Conservation (phyloP, 2,888 invertebrate species). For the Eubasilissa splendida region DNA sequence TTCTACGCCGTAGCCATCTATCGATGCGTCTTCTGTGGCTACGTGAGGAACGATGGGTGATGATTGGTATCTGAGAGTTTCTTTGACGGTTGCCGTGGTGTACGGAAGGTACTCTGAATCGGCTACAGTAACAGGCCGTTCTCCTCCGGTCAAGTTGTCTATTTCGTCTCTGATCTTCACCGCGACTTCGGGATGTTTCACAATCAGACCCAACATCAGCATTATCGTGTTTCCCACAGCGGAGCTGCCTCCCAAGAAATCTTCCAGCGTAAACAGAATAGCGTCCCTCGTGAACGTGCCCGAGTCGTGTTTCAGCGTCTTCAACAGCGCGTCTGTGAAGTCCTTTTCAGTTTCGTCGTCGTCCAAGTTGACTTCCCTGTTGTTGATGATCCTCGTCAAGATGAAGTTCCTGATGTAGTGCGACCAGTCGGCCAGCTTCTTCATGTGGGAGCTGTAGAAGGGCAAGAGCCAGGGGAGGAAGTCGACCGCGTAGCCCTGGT, state of each 20-base stretch:
- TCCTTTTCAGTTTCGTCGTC: conserved; percentile 78
- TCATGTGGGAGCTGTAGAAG: conserved; percentile 80
- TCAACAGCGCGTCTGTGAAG: conserved; percentile 85
- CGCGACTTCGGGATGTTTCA: conserved; percentile 78
- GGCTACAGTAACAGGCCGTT: conserved; percentile 74
- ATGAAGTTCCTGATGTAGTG: conserved; percentile 82
- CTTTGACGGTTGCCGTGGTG: conserved; percentile 86
- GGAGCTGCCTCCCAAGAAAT: conserved; percentile 90
- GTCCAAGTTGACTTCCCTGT: conserved; percentile 73
- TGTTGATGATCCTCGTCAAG: conserved; percentile 78
- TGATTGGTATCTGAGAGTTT: conserved; percentile 84
- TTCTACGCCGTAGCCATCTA: conserved; percentile 81
- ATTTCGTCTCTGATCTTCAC: conserved; percentile 80
- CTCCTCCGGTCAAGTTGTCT: conserved; percentile 73
- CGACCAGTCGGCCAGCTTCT: conserved; percentile 80
- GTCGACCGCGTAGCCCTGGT: conserved; percentile 90
- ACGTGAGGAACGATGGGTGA: conserved; percentile 94
- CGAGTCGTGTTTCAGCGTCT: conserved; percentile 75
- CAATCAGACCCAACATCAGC: conserved; percentile 81
- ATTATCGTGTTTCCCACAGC: conserved; percentile 90
- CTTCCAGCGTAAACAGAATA: conserved; percentile 87
- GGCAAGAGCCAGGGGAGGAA: conserved; percentile 88
- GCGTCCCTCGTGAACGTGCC: conserved; percentile 82
- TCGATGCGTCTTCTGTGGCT: conserved; percentile 82
- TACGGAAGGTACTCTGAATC: conserved; percentile 82